Evolutionary conservation across 1,140 invertebrate species (phyloP), one percentile per base, ranked within the genome.

Genomic region (Heliconius eleuchia): DNA sequence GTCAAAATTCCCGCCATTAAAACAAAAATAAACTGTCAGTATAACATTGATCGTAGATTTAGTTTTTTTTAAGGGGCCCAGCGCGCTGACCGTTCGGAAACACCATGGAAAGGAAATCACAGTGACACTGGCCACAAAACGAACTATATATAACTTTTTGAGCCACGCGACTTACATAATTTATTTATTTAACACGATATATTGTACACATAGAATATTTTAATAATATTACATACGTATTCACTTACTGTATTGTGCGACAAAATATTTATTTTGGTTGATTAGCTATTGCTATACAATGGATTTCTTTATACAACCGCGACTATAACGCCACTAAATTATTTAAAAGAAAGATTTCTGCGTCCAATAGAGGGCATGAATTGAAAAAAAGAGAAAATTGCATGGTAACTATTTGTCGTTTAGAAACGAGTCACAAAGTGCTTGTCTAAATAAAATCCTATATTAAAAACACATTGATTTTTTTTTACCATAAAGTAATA

Each of bases 61-160:
- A 1, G 70, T 73, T 78, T 73, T 66, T 13, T 30, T n/a, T 11
- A 16, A 66, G 39, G 30, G 9, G 37, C 2, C 34, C 19, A 39
- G 83, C 83, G 80, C 83, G 78, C 73, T 76, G 74, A 75, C 82
- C 86, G 83, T 88, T 88, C 87, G 87, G 86, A 88, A 90, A 88
- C 87, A 87, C 89, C 87, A 90, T 84, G 72, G 81, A 86, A 84
- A 85, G 75, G 39, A 71, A 80, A 83, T 78, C 81, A 82, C 81
- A 80, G 78, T 77, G 81, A 80, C 73, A 81, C 78, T 76, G 70
- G 76, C 79, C 27, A 23, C 42, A n/a, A 37, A 70, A 70, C 76
- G 57, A 34, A 72, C 71, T 39, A 42, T 72, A n/a, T 52, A 52
- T 19, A 72, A 39, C 18, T 72, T 72, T 46, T 72, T 72, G 57